Evolutionary conservation across 2,797 vertebrate species (phyloP).

Genomic region (Microhierax caerulescens): DNA sequence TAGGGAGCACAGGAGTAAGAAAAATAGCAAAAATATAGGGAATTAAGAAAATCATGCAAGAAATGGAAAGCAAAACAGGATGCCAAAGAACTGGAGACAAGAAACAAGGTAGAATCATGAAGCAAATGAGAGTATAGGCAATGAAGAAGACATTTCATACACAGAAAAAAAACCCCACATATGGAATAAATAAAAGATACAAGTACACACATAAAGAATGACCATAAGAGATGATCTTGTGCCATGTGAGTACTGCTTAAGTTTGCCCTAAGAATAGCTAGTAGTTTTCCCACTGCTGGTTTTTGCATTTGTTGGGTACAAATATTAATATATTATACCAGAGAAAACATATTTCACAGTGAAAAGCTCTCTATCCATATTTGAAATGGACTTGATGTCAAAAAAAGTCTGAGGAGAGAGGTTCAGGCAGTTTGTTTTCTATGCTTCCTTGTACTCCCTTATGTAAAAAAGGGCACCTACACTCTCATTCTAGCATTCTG

Average conservation of each 20-base stretch:
- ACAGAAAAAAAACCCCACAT: background rate
- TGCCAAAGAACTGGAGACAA: background rate
- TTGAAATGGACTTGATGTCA: background rate
- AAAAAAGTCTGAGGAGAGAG: background rate
- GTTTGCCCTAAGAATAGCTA: background rate
- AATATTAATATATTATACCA: background rate
- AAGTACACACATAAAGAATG: background rate
- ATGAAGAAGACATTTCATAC: background rate
- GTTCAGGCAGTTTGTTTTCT: background rate
- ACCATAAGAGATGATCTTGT: background rate
- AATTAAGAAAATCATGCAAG: background rate
- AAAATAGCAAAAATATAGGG: background rate
- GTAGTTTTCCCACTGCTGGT: background rate
- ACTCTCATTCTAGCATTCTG: background rate
- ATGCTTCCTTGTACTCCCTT: background rate
- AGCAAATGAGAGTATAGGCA: background rate
- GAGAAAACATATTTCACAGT: background rate
- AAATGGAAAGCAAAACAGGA: background rate
- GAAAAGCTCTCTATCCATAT: background rate
- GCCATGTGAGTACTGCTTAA: background rate
- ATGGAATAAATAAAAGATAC: background rate
- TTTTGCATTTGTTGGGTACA: background rate
- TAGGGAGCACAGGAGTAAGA: fast-evolving
- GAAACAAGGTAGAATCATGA: background rate
- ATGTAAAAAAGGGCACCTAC: background rate